These are phyloP conservation scores for Iselma pallidipennis DNA, from an alignment of 2,888 invertebrate species.

Conservation along the genomic window DNA sequence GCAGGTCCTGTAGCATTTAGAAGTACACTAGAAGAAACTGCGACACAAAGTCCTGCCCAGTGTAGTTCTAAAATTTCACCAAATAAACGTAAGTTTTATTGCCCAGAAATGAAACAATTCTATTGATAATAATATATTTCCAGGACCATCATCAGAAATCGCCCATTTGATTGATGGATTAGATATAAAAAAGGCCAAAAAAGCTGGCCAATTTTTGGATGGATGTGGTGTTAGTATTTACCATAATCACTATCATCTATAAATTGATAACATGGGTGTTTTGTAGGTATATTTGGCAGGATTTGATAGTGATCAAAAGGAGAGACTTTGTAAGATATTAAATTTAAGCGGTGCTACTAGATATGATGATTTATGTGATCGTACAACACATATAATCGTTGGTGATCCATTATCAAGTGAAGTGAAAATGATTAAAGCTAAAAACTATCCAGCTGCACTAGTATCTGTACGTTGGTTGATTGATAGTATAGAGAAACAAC, in stretches of 20 bases:
- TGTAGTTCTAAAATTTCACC: slow-evolving; percentile 9
- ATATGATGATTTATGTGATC: slow-evolving; percentile 73
- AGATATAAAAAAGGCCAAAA: slow-evolving; percentile 69
- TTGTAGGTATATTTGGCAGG: slow-evolving; percentile 70
- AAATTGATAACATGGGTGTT: neutral
- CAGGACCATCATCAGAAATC: slow-evolving; percentile 24
- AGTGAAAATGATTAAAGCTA: slow-evolving; percentile 48
- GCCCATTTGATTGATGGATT: slow-evolving; percentile 53
- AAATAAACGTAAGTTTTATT: slow-evolving; percentile 26
- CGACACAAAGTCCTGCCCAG: slow-evolving; percentile 16
- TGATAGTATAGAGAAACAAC: slow-evolving; percentile 68
- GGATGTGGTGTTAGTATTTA: slow-evolving; percentile 76
- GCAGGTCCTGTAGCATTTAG: slow-evolving; percentile 7
- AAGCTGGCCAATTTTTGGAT: slow-evolving; percentile 82
- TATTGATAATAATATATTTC: slow-evolving; percentile 1
- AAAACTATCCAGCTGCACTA: slow-evolving; percentile 52
- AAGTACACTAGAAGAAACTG: slow-evolving; percentile 26
- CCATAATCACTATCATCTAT: neutral
- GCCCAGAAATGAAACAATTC: too few relatives aligned
- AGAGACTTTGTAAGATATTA: slow-evolving; percentile 70
- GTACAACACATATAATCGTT: slow-evolving; percentile 80
- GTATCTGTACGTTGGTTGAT: slow-evolving; percentile 77
- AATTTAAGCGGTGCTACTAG: slow-evolving; percentile 84
- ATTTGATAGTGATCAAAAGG: slow-evolving; percentile 64
- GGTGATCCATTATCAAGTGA: slow-evolving; percentile 63